Percentiles rank a stretch among this genome's conserved stretches.
Conservation (phyloP, 2,113 vertebrate species). For the Dicentrarchus labrax region DNA sequence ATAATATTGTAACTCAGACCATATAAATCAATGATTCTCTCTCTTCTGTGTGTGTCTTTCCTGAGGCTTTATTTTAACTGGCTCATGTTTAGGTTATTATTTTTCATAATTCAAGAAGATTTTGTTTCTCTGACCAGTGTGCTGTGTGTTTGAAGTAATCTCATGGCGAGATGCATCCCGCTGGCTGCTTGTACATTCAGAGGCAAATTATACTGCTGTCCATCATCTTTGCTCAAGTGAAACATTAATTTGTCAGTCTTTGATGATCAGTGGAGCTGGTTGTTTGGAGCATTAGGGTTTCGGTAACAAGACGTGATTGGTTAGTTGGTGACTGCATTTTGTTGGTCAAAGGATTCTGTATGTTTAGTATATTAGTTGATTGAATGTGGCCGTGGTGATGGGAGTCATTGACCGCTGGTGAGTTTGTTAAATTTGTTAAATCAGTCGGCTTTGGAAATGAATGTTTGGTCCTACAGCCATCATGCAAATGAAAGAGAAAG, state of each 20-base stretch:
- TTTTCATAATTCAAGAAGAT: slow-evolving; percentile 12
- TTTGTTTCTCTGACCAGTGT: slow-evolving; percentile 23
- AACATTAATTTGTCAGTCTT: background rate
- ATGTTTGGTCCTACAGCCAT: background rate
- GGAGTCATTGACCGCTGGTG: background rate
- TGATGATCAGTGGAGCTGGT: slow-evolving; percentile 17
- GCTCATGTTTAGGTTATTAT: slow-evolving; percentile 13
- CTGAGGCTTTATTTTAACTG: slow-evolving; percentile 31
- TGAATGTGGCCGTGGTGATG: background rate
- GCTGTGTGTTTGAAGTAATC: slow-evolving; percentile 40
- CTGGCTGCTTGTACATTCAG: slow-evolving; percentile 21
- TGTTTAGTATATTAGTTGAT: background rate
- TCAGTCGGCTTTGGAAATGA: background rate
- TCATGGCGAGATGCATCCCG: background rate
- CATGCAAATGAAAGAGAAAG: slow-evolving; percentile 1
- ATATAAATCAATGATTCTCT: slow-evolving; percentile 10
- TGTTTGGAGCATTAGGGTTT: slow-evolving; percentile 8
- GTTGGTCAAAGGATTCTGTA: slow-evolving; percentile 20
- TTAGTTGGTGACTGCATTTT: slow-evolving; percentile 6
- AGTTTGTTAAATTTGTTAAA: background rate
- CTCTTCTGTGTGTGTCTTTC: slow-evolving; percentile 6
- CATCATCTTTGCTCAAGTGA: slow-evolving; percentile 26
- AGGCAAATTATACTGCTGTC: slow-evolving; percentile 1
- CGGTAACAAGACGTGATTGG: background rate
- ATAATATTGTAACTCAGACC: background rate